Base-by-base conservation (phyloP, 2,113 vertebrate species). In the Girardinichthys multiradiatus region DNA sequence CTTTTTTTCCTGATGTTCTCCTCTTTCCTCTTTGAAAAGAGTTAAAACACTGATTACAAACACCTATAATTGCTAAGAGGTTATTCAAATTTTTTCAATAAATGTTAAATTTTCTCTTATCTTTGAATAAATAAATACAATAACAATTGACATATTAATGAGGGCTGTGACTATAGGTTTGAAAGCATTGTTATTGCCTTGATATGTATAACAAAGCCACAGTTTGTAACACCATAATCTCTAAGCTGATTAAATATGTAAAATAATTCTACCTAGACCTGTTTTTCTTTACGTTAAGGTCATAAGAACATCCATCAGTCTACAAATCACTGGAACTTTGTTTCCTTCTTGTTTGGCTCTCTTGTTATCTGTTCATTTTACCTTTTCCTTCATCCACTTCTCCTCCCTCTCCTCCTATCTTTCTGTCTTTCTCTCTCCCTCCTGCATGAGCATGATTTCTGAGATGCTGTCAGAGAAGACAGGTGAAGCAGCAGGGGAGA, bases 391-490 rank as follows among this genome's bases (percentile, higher is more conserved):
- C 45, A 70, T 80, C 64, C 68, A 62, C 35, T 45, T 57, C 68
- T 72, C 70, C 37, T 63, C 35, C 33, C 21, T 73, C 30, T 24
- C 37, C 54, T 72, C 75, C 81, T 73, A 75, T 91, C 84, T 86
- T 33, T 66, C 72, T 73, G 74, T 77, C 82, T 82, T 80, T 70
- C 75, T 74, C 76, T 74, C 83, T 86, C 71, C 65, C 85, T 88
- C 76, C 77, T 70, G 35, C 68, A 81, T 78, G 85, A 86, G 68
- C 57, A 31, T 86, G 90, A 91, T 84, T 90, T 79, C 63, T 80
- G 82, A 91, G 90, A 81, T 79, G 80, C 90, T 87, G 87, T 91
- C 91, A 91, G 86, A 24, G 77, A 78, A 86, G 91, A 89, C 89
- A 92, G 87, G 79, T 83, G 82, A 83, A 80, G 81, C 86, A 86